These are phyloP conservation scores for Epinotia brunnichana DNA, from an alignment of 2,888 invertebrate genomes.

Conservation along the genomic window DNA sequence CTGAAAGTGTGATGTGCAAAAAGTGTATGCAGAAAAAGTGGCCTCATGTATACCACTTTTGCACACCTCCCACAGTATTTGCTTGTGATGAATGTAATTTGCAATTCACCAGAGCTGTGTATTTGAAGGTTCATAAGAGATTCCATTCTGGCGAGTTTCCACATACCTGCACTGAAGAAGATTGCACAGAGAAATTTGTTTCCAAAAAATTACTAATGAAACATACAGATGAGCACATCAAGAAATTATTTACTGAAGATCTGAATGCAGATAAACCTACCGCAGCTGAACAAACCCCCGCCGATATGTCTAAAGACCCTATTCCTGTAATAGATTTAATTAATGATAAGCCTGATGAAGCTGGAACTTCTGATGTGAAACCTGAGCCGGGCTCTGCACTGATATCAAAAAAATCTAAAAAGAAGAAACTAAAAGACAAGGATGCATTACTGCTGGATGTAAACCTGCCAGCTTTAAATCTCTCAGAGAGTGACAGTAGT, in stretches of 20 bases:
- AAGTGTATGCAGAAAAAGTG: constrained; percentile 94
- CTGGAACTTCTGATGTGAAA: constrained; percentile 66
- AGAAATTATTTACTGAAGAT: constrained; percentile 65
- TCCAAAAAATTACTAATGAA: constrained; percentile 90
- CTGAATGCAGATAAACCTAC: constrained; percentile 61
- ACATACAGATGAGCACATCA: constrained; percentile 86
- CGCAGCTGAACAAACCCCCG: constrained; percentile 54
- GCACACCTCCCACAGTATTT: constrained; percentile 90
- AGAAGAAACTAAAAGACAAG: constrained; percentile 77
- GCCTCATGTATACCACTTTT: constrained; percentile 96
- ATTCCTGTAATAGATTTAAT: constrained; percentile 72
- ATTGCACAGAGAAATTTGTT: constrained; percentile 90
- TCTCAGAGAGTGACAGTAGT: constrained; percentile 93
- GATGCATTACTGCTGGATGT: constrained; percentile 79
- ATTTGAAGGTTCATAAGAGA: constrained; percentile 92
- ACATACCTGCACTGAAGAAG: constrained; percentile 88
- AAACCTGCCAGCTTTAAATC: constrained; percentile 90
- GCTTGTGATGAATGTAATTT: constrained; percentile 91
- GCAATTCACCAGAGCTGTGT: constrained; percentile 89
- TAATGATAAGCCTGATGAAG: constrained; percentile 68
- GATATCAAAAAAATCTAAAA: constrained; percentile 74
- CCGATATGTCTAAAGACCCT: constrained; percentile 65
- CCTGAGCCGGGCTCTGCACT: constrained; percentile 63
- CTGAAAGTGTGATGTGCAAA: constrained; percentile 93
- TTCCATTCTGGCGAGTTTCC: constrained; percentile 89